Evolutionary conservation across 1,140 invertebrate genomes (phyloP).

Genomic region (Diachasmimorpha longicaudata): DNA sequence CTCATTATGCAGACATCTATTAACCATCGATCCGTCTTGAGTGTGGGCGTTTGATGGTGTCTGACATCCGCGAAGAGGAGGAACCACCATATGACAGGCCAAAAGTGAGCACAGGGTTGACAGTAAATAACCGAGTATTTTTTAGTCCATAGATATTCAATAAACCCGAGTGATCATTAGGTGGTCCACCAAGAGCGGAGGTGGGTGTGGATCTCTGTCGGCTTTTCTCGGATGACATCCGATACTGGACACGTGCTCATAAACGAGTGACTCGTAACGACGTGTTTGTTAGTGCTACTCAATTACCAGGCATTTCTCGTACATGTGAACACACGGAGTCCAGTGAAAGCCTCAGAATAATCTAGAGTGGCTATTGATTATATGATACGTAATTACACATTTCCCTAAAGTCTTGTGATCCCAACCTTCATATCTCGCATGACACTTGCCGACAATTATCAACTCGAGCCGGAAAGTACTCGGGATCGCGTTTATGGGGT

Average conservation of each 20-base stretch:
- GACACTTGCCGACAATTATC: not conserved
- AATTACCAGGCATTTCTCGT: not conserved
- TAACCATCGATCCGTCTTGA: conserved; percentile 54
- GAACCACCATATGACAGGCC: conserved; percentile 28
- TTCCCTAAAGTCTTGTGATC: not conserved
- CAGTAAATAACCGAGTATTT: conserved; percentile 34
- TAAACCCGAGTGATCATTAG: conserved; percentile 56
- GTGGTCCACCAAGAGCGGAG: conserved; percentile 27
- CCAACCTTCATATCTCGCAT: not conserved
- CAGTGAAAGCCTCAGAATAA: not conserved
- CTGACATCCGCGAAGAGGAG: conserved; percentile 16
- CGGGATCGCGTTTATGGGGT: not conserved
- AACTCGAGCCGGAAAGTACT: not conserved
- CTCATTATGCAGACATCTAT: conserved; percentile 53
- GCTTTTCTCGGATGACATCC: conserved; percentile 45
- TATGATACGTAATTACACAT: not conserved
- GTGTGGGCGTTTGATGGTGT: conserved; percentile 46
- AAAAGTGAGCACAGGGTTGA: conserved; percentile 36
- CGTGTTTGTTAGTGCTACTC: not conserved
- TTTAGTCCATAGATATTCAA: conserved; percentile 53
- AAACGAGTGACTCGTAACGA: conserved; percentile 1
- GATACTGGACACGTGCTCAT: conserved; percentile 59
- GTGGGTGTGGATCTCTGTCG: conserved; percentile 31
- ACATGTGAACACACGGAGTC: not conserved
- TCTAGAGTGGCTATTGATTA: not conserved